Evolutionary conservation across 2,113 vertebrate genomes (phyloP).

Genomic region (Meles meles): DNA sequence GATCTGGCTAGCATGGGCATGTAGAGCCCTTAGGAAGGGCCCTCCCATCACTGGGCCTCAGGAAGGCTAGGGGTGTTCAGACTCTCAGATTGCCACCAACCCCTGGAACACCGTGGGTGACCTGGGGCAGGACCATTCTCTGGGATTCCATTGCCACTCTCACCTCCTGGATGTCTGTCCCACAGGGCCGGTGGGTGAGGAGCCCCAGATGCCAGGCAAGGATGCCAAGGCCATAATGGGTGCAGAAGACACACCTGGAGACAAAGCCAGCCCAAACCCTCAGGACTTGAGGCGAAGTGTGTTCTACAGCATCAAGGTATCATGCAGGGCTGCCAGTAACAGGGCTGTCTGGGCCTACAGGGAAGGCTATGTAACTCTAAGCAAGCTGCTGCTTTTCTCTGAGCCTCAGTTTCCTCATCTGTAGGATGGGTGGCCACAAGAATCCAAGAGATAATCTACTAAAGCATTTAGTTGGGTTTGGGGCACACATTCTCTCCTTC

Average conservation of each 20-base stretch:
- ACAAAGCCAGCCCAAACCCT: not conserved
- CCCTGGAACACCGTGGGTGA: not conserved
- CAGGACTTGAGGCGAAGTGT: not conserved
- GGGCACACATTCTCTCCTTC: not conserved
- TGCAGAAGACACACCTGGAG: not conserved
- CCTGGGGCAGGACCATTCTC: not conserved
- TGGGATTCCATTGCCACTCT: not conserved
- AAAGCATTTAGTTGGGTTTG: not conserved
- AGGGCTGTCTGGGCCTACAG: too few species aligned
- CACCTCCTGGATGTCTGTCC: not conserved
- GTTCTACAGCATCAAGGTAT: slow-evolving; percentile 72
- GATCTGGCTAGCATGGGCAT: not conserved
- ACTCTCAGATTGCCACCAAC: not conserved
- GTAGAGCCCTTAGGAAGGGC: not conserved
- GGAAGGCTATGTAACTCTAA: not conserved
- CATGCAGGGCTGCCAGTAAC: not conserved
- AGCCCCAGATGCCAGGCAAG: slow-evolving; percentile 3
- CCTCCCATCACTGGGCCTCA: not conserved
- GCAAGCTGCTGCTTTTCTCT: not conserved
- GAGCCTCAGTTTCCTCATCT: not conserved
- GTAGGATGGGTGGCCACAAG: not conserved
- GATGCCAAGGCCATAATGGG: not conserved
- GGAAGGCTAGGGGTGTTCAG: not conserved
- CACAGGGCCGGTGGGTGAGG: slow-evolving; percentile 23
- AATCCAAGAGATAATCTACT: not conserved